Evolutionary conservation across 2,113 vertebrate species (phyloP), one percentile per base, ranked within the genome.

Genomic region (Oryzias melastigma): DNA sequence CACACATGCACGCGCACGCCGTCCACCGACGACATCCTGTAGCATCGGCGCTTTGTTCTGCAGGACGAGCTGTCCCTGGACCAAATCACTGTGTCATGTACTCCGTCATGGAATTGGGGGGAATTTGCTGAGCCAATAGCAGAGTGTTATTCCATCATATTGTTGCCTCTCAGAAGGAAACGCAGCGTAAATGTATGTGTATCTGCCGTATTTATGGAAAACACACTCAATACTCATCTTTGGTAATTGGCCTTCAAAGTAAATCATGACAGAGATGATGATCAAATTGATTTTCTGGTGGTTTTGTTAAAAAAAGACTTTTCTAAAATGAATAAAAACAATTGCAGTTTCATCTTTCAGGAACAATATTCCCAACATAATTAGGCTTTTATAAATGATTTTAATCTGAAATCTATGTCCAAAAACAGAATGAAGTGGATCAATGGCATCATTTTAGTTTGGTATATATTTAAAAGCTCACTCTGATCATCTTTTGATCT

Each of bases 41-140:
- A 48, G 24, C 47, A 15, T 58, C 60, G 59, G 2, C 47, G 48
- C 61, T 74, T 52, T 54, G 49, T 54, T 15, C 17, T 14, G 24
- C 17, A n/a, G 17, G n/a, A 35, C 7, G 45, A 22, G 40, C 22
- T 35, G 27, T 29, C 27, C 27, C 27, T 29, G 35, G 35, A 35
- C 35, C 35, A 35, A 35, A 35, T 35, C 35, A 35, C 35, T 35
- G 35, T 35, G 35, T 35, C 35, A 12, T 35, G 35, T 35, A 35
- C 35, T 35, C 35, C 35, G 35, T 35, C 35, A 35, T 12, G 35
- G 35, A 35, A 35, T 35, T 35, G 35, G 35, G 35, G 35, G 12
- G 35, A 35, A 35, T 35, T 35, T 35, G 35, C 35, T 35, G 35
- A 35, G 35, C 35, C 35, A 35, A 35, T 12, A 12, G 35, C 35